A percentile compares a stretch with the other conserved stretches of the same genome.
Conservation (phyloP, 2,888 invertebrate genomes). For the Lasius platythorax region DNA sequence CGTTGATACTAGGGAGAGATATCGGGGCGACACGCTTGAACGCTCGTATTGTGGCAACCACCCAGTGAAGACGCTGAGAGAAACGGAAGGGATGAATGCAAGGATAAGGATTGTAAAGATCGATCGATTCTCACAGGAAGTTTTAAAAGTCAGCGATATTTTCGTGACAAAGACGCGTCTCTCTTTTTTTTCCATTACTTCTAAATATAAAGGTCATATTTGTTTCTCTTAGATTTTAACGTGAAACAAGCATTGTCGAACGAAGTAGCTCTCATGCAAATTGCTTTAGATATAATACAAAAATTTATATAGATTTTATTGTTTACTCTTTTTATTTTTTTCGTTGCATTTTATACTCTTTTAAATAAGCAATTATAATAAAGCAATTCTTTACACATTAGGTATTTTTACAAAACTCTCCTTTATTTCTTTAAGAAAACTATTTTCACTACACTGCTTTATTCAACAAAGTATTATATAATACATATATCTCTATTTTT, state of each 20-base stretch:
- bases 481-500: slow-evolving; percentile 10
- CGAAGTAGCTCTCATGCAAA: background rate
- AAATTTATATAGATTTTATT: background rate
- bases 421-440: background rate
- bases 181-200: background rate
- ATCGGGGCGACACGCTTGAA: slow-evolving; percentile 79
- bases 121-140: slow-evolving; percentile 75
- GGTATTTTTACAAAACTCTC: background rate
- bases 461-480: background rate
- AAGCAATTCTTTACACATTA: background rate
- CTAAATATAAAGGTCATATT: background rate
- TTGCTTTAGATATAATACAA: background rate
- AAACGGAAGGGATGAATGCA: slow-evolving; percentile 57
- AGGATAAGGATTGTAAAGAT: slow-evolving; percentile 72
- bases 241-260: background rate
- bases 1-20: slow-evolving; percentile 79
- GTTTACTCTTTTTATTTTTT: background rate
- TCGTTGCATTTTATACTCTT: background rate
- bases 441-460: background rate
- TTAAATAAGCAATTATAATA: background rate
- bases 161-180: background rate
- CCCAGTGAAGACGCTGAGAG: slow-evolving; percentile 57
- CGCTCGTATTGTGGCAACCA: slow-evolving; percentile 77
- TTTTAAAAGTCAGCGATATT: slow-evolving; percentile 73
- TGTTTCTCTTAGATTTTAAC: background rate